Evolutionary conservation across 2,888 invertebrate species (phyloP).

Genomic region (Clepsis dumicolana): DNA sequence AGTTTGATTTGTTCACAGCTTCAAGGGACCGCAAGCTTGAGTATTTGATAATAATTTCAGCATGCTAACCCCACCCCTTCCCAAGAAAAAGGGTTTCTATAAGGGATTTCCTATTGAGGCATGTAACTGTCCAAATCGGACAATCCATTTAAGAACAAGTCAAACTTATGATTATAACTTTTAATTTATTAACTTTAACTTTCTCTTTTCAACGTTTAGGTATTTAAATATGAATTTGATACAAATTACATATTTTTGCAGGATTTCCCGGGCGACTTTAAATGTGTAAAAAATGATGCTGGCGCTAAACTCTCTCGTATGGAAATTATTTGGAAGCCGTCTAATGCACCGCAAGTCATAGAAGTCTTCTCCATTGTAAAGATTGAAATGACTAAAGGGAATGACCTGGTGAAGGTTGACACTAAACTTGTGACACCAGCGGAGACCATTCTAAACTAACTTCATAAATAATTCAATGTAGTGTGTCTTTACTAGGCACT

Average conservation of each 20-base stretch:
- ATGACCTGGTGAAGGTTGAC: conserved; percentile 77
- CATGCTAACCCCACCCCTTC: too few relatives aligned
- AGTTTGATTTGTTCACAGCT: too few relatives aligned
- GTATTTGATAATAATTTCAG: too few relatives aligned
- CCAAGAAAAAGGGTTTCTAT: too few relatives aligned
- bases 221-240: too few relatives aligned
- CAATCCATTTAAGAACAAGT: too few relatives aligned
- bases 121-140: too few relatives aligned
- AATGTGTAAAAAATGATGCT: conserved; percentile 72
- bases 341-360: conserved; percentile 67
- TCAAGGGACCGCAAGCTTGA: too few relatives aligned
- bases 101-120: too few relatives aligned
- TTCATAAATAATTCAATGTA: not conserved
- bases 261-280: conserved; percentile 78
- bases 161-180: too few relatives aligned
- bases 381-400: conserved; percentile 73
- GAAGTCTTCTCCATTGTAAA: conserved; percentile 75
- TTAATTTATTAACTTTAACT: too few relatives aligned
- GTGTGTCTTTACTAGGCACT: not conserved
- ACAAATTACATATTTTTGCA: conserved; percentile 56
- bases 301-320: conserved; percentile 73
- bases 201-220: too few relatives aligned
- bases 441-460: conserved; percentile 5
- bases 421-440: conserved; percentile 73
- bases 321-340: conserved; percentile 69